These are phyloP conservation scores for Chloropsis cyanopogon DNA, from an alignment of 2,113 vertebrate genomes.

Conservation along the genomic window DNA sequence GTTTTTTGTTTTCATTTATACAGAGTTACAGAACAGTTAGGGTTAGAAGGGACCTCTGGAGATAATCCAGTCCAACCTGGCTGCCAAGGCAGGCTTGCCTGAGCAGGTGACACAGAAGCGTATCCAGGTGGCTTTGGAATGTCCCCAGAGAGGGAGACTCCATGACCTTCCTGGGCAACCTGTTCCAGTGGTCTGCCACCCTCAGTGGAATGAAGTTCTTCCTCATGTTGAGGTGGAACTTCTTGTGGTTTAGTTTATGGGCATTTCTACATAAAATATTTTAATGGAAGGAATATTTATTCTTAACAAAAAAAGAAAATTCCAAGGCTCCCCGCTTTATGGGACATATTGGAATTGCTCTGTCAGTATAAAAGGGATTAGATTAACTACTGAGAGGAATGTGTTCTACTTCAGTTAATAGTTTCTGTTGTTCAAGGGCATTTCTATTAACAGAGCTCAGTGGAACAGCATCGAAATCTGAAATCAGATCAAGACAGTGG, in stretches of 20 bases:
- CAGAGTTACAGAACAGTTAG: not conserved
- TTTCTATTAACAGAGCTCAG: not conserved
- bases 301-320: not conserved
- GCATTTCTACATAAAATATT: not conserved
- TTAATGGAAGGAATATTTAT: not conserved
- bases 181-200: not conserved
- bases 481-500: not conserved
- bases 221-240: not conserved
- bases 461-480: not conserved
- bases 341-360: not conserved
- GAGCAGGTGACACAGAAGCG: not conserved
- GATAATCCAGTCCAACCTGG: not conserved
- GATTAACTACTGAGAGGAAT: not conserved
- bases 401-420: not conserved
- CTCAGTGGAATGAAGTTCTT: not conserved
- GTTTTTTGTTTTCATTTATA: not conserved
- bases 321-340: not conserved
- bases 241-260: not conserved
- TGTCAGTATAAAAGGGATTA: not conserved
- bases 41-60: not conserved
- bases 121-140: not conserved
- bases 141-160: too few relatives aligned
- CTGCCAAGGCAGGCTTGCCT: not conserved
- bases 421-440: not conserved
- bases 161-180: accelerated